Conservation (phyloP, 2,113 vertebrate genomes). For the Garra rufa region DNA sequence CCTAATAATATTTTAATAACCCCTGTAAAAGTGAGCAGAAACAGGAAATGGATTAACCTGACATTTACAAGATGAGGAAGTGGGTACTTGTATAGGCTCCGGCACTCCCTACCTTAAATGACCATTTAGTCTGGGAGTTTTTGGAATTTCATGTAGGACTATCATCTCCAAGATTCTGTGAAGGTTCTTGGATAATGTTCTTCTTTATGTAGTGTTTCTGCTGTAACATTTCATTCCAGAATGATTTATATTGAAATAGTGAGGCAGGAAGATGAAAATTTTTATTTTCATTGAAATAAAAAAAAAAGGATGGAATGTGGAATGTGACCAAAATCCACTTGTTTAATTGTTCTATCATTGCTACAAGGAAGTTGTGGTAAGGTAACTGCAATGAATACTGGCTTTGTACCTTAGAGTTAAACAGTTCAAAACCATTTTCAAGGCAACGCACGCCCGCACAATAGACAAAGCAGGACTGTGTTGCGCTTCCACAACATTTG, state of each 20-base stretch:
- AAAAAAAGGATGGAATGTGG: constrained; percentile 39
- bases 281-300: constrained; percentile 8
- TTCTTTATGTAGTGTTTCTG: constrained; percentile 29
- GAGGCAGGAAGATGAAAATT: background rate
- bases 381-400: constrained; percentile 33
- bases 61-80: constrained; percentile 56
- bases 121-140: constrained; percentile 42
- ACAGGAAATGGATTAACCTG: constrained; percentile 60
- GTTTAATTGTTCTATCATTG: constrained; percentile 43
- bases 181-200: constrained; percentile 9
- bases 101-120: constrained; percentile 45
- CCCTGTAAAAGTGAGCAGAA: constrained; percentile 54
- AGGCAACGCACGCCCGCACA: constrained; percentile 6
- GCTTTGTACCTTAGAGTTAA: constrained; percentile 37
- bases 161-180: constrained; percentile 36
- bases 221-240: constrained; percentile 41
- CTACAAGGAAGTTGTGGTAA: constrained; percentile 18
- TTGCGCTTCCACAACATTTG: constrained; percentile 34
- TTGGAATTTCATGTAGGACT: constrained; percentile 38
- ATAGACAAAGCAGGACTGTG: constrained; percentile 42
- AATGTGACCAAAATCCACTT: constrained; percentile 47
- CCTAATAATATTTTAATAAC: constrained; percentile 62
- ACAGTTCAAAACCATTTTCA: constrained; percentile 41
- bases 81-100: constrained; percentile 28
- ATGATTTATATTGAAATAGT: constrained; percentile 35